A percentile compares a stretch with the other conserved stretches of the same genome.
phyloP scores from a whole-genome alignment of 2,797 vertebrate genomes.

The Botia almorhae region DNA sequence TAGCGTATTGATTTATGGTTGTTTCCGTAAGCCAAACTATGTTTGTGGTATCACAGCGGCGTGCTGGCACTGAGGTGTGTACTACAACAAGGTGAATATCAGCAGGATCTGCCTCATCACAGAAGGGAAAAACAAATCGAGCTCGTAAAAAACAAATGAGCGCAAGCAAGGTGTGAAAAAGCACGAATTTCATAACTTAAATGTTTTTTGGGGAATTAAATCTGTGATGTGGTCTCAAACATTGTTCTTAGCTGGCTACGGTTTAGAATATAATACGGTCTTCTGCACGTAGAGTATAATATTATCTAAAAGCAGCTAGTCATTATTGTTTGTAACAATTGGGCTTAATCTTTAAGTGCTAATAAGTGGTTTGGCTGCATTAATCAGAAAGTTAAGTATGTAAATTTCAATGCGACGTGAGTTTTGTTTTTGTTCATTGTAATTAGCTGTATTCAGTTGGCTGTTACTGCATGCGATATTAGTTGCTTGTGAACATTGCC shows the following conservation, averaged over 20 bases:
- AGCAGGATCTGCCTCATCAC: slow-evolving; percentile 7
- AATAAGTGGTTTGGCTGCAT: slow-evolving; percentile 25
- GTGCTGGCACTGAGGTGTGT: slow-evolving; percentile 12
- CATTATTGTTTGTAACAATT: slow-evolving; percentile 12
- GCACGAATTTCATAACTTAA: not conserved
- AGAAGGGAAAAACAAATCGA: slow-evolving; percentile 5
- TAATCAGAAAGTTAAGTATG: slow-evolving; percentile 48
- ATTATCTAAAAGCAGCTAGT: slow-evolving; percentile 3
- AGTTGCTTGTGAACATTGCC: slow-evolving; percentile 28
- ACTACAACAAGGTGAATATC: slow-evolving; percentile 9
- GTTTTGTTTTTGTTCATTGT: slow-evolving; percentile 31
- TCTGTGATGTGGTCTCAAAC: not conserved
- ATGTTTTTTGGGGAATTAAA: not conserved
- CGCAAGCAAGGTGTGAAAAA: not conserved
- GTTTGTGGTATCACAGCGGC: not conserved
- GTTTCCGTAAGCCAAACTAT: slow-evolving; percentile 25
- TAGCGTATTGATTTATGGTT: slow-evolving; percentile 26
- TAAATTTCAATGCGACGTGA: slow-evolving; percentile 38
- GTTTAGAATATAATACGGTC: not conserved
- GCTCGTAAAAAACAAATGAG: too few species aligned
- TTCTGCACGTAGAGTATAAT: not conserved
- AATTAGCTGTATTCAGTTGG: slow-evolving; percentile 48
- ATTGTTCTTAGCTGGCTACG: not conserved
- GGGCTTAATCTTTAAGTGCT: slow-evolving; percentile 23
- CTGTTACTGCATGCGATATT: slow-evolving; percentile 41